These are phyloP conservation scores for Hypanus sabinus DNA, from an alignment of 2,113 vertebrate species.

Conservation along the genomic window DNA sequence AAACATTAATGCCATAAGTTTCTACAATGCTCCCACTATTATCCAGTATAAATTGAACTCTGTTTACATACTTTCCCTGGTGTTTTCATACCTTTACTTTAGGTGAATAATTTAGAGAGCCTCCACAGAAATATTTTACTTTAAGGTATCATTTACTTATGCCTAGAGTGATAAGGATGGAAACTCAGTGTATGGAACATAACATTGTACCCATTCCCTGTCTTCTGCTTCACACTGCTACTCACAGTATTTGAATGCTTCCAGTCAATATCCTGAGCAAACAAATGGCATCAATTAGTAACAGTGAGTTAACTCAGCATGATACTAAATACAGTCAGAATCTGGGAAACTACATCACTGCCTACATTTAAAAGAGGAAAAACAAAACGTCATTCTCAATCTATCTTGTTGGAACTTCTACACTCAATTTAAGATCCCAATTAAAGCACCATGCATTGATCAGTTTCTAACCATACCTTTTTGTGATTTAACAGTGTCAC, in stretches of 20 bases:
- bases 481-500: slow-evolving; percentile 41
- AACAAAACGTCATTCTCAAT: neutral
- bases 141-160: neutral
- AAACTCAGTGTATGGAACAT: neutral
- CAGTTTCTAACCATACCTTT: neutral
- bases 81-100: neutral
- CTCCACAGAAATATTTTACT: neutral
- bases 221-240: neutral
- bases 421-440: slow-evolving; percentile 49
- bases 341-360: neutral
- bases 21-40: neutral
- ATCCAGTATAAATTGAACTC: neutral
- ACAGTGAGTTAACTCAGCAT: neutral
- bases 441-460: neutral
- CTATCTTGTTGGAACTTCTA: slow-evolving; percentile 1
- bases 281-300: neutral
- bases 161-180: neutral
- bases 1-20: neutral
- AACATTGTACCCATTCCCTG: neutral
- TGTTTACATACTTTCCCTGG: neutral
- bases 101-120: neutral
- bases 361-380: neutral
- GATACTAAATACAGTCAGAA: neutral
- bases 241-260: too few species aligned
- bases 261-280: neutral